Evolutionary conservation across 2,888 invertebrate species (phyloP).

Genomic region (Hydroisotoma schaefferi): DNA sequence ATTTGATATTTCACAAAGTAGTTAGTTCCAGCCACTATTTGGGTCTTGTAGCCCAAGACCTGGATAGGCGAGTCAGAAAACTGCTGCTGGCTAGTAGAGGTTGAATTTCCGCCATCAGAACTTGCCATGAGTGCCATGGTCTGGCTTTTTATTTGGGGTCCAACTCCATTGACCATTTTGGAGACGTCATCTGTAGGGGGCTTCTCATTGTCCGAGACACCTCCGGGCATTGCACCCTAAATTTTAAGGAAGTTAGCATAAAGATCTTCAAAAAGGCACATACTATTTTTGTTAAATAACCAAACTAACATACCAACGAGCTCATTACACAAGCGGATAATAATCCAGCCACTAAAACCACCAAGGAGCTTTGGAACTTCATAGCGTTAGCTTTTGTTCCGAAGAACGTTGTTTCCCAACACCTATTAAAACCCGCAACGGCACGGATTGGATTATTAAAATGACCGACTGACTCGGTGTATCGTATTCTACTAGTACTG

Average conservation of each 20-base stretch:
- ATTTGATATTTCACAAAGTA: slow-evolving; percentile 52
- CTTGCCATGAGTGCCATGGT: slow-evolving; percentile 8
- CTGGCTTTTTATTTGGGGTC: slow-evolving; percentile 16
- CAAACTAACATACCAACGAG: neutral
- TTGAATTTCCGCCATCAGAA: slow-evolving; percentile 5
- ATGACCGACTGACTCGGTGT: too few species aligned
- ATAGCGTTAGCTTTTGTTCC: too few species aligned
- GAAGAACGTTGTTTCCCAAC: too few species aligned
- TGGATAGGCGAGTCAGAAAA: slow-evolving; percentile 48
- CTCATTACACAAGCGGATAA: too few species aligned
- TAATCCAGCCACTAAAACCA: too few species aligned
- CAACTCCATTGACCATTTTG: slow-evolving; percentile 10
- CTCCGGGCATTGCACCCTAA: slow-evolving; percentile 12
- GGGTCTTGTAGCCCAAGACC: slow-evolving; percentile 51
- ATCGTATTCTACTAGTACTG: too few species aligned
- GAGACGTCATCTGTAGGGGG: slow-evolving; percentile 11
- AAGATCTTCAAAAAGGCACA: too few species aligned
- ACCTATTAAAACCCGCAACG: too few species aligned
- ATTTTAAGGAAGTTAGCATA: too few species aligned
- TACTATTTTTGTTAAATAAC: too few species aligned
- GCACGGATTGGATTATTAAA: too few species aligned
- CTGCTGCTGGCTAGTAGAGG: slow-evolving; percentile 5
- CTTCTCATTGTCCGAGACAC: slow-evolving; percentile 23
- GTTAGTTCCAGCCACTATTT: slow-evolving; percentile 53
- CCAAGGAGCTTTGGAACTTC: too few species aligned